Evolutionary conservation across 1,140 invertebrate genomes (phyloP), one percentile per base, ranked within the genome.

Genomic region (Dufourea novaeangliae): DNA sequence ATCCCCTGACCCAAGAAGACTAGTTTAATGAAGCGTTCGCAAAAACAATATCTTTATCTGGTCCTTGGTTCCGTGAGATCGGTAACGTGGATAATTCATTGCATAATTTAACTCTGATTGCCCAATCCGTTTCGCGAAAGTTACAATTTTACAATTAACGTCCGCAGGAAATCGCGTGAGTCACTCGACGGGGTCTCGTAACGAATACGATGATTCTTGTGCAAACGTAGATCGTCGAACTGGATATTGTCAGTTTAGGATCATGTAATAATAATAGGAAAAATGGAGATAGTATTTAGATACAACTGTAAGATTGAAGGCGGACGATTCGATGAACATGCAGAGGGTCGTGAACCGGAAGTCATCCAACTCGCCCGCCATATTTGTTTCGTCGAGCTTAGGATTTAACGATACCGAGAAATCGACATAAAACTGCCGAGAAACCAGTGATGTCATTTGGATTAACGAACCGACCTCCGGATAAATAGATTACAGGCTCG

Each of bases 51-150:
- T 14, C 6, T 56, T 41, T n/a, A 12, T 41, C 39, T 11, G 10
- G 8, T 46, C 32, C 7, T n/a, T 37, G 25, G 11, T 69, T 14
- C 22, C 25, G 62, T 50, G 34, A 67, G 62, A 73, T 44, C 59
- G 44, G 14, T 29, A 29, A 54, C 62, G 14, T n/a, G 1, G 46
- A 46, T 75, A 75, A 75, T 71, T n/a, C n/a, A n/a, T n/a, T 52
- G 70, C 46, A 34, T 61, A 66, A 57, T 34, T 29, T 25, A 67
- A 56, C 34, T 44, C 10, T n/a, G 20, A 50, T 82, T 84, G 25
- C 52, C 71, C 46, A 80, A 84, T 77, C 32, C 17, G 44, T 75
- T 67, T n/a, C 59, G 79, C 20, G 82, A 78, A 85, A 85, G 79
- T 70, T 69, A 66, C 59, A 50, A 81, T 78, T 81, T 52, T 52